Evolutionary conservation across 2,888 invertebrate genomes (phyloP).

Genomic region (Dyspetes luteomarginatus): DNA sequence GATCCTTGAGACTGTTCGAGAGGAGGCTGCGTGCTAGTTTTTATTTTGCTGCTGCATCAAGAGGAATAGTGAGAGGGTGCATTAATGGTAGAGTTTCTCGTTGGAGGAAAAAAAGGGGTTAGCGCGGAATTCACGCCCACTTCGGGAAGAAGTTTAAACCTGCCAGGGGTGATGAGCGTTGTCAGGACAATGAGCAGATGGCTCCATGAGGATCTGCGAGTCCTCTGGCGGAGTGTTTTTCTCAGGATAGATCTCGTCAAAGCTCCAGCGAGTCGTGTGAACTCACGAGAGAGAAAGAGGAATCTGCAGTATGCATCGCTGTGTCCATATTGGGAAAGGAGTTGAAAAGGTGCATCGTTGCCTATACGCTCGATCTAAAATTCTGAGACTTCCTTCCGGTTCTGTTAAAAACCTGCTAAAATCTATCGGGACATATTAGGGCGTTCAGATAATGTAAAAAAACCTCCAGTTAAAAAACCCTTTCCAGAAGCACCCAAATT

Average conservation of each 20-base stretch:
- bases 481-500: too few species aligned
- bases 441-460: too few species aligned
- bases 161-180: slow-evolving; percentile 53
- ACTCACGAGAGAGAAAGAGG: not conserved
- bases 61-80: slow-evolving; percentile 17
- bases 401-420: too few species aligned
- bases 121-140: slow-evolving; percentile 69
- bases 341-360: too few species aligned
- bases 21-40: not conserved
- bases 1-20: slow-evolving; percentile 19
- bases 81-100: slow-evolving; percentile 39
- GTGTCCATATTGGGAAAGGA: slow-evolving; percentile 55
- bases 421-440: too few species aligned
- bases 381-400: too few species aligned
- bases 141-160: slow-evolving; percentile 69
- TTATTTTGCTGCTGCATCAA: not conserved
- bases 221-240: slow-evolving; percentile 3
- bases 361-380: too few species aligned
- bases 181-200: slow-evolving; percentile 73
- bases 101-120: slow-evolving; percentile 35
- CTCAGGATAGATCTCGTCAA: not conserved
- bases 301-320: slow-evolving; percentile 1
- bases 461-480: too few species aligned
- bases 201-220: not conserved
- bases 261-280: slow-evolving; percentile 33